Evolutionary conservation across 2,888 invertebrate genomes (phyloP), one percentile per base, ranked within the genome.

Genomic region (Pyrrhia umbra): DNA sequence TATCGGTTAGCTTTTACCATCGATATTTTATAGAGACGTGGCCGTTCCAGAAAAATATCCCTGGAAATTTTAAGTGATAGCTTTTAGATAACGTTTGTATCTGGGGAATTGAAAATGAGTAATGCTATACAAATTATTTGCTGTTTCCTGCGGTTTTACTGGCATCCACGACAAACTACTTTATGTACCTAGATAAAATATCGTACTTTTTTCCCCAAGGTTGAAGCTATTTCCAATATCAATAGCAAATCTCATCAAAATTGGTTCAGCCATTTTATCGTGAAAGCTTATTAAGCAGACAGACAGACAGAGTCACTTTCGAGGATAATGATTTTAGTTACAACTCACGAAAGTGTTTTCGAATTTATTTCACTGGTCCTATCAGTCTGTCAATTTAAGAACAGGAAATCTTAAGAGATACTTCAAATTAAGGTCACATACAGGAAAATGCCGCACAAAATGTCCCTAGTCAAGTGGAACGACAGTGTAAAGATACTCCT

Each of bases 351-450:
- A 5, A n/a, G n/a, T 37, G 13, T 6, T 37, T 5, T 40, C 0
- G 16, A 21, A 34, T 25, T 6, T 6, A 23, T 25, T 5, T 5
- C 8, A 21, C 3, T 18, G 10, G 8, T 30, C 10, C 23, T 39
- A 16, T 40, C 13, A 21, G 16, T n/a, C 16, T 47, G 34, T 56
- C 25, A 42, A 25, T 39, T 23, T 50, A 4, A 55, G 20, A 16
- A 5, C 20, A 46, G 39, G 16, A 57, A 49, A 57, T 52, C 52
- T 57, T 49, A 39, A 40, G n/a, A 39, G 20, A 21, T 46, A 40
- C 30, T 76, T 70, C 15, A 47, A 57, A 75, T 75, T 75, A 70
- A 27, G 55, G 55, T 75, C 79, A 79, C 79, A 72, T 71, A 63
- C 13, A 62, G 60, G 61, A 57, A 70, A 75, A 63, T 39, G 47